These are phyloP conservation scores for Yponomeuta evonymella DNA, from an alignment of 2,888 invertebrate species.

Conservation along the genomic window DNA sequence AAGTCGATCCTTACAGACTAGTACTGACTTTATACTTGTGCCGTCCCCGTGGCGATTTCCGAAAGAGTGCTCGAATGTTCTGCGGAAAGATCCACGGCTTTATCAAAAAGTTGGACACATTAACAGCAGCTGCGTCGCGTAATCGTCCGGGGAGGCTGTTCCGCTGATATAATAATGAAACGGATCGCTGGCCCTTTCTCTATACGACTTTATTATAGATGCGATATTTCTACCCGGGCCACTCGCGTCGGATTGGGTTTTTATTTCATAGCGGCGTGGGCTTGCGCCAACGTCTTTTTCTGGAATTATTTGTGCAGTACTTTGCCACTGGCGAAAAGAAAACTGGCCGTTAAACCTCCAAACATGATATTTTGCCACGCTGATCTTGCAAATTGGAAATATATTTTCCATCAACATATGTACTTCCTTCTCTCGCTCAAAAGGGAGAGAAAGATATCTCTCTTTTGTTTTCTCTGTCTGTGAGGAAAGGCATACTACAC, in stretches of 20 bases:
- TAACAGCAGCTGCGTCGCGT: slow-evolving; percentile 48
- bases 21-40: no score
- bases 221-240: no score
- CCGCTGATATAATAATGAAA: slow-evolving; percentile 17
- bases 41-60: no score
- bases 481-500: no score
- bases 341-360: not conserved
- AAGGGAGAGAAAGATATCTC: no score
- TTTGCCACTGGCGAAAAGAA: not conserved
- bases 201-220: not conserved
- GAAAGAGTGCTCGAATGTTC: no score
- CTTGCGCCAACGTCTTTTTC: not conserved
- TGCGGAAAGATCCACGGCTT: slow-evolving; percentile 33
- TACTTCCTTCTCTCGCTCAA: no score
- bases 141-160: slow-evolving; percentile 6
- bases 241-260: not conserved
- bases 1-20: no score
- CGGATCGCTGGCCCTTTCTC: slow-evolving; percentile 21
- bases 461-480: no score
- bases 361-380: no score
- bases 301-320: not conserved
- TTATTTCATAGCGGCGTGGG: not conserved
- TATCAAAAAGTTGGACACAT: slow-evolving; percentile 57
- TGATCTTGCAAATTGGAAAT: no score
- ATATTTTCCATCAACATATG: no score